Evolutionary conservation across 1,140 invertebrate species (phyloP), one percentile per base, ranked within the genome.

Genomic region (Mactra quadrangularis): DNA sequence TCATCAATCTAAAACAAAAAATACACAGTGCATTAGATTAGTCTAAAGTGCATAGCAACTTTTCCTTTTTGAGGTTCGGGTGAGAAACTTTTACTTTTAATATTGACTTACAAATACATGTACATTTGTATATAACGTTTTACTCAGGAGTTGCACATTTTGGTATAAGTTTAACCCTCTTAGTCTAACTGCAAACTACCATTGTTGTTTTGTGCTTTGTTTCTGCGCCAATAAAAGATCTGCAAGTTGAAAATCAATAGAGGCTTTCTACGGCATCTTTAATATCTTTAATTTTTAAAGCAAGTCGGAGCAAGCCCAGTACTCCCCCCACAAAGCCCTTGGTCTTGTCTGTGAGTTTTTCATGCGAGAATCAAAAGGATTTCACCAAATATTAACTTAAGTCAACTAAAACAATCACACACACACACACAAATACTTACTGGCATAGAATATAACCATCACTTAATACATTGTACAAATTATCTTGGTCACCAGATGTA

Each of bases 1-100:
- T 90, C 31, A 87, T 85, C 71, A 91, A 78, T 25, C 89, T 90
- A 72, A 3, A 75, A 83, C 71, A 53, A 52, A 33, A 74, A 3
- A 71, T 0, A 35, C 27, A 1, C n/a, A 31, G 31, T 53, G 25
- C 19, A 41, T 29, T 4, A n/a, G n/a, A n/a, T n/a, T n/a, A n/a
- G 41, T 41, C 60, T 17, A 19, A 75, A 59, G 38, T 35, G 45
- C 57, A 19, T 59, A 9, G n/a, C 6, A 47, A 15, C 25, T 41
- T 13, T 38, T 15, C 31, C 3, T 22, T 31, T 33, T 27, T 64
- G 15, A 38, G 9, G n/a, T 52, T 6, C 13, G 13, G 9, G 15
- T 35, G 29, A 2, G 22, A 33, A 78, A 53, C n/a, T 50, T 29
- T 64, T n/a, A 27, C 33, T 45, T 22, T 27, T 11, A 50, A 13